A percentile compares a stretch with the other conserved stretches of the same genome.
These are phyloP conservation scores for Seriola aureovittata DNA, from an alignment of 2,113 vertebrate genomes.

Conservation along the genomic window DNA sequence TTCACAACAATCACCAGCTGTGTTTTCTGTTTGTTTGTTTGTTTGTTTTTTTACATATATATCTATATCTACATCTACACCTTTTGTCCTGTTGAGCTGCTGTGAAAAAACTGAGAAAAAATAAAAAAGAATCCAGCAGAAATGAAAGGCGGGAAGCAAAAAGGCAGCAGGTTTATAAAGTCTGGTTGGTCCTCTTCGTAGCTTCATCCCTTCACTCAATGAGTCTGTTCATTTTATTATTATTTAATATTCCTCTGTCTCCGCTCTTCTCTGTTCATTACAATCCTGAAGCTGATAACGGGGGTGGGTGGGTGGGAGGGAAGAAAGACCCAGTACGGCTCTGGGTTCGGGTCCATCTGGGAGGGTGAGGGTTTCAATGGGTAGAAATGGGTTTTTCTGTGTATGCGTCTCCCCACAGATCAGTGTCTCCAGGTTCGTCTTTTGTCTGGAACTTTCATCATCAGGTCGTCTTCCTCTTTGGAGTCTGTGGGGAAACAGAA, in stretches of 20 bases:
- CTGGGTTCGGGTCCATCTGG: constrained; percentile 46
- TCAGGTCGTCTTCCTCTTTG: constrained; percentile 75
- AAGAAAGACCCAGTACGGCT: constrained; percentile 59
- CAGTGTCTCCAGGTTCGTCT: constrained; percentile 79
- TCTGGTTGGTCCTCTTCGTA: constrained; percentile 39
- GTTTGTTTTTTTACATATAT: too few species aligned
- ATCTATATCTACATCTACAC: constrained; percentile 2
- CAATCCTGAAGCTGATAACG: constrained; percentile 77
- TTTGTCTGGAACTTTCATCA: constrained; percentile 79
- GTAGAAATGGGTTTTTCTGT: background rate
- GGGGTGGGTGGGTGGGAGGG: background rate
- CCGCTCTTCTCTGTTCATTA: constrained; percentile 52
- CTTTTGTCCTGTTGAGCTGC: constrained; percentile 15
- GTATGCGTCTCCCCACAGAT: constrained; percentile 25
- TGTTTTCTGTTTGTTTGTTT: background rate
- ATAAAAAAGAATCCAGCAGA: constrained; percentile 21
- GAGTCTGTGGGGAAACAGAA: constrained; percentile 52
- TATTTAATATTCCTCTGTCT: constrained; percentile 10
- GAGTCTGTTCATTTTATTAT: constrained; percentile 35
- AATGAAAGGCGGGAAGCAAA: constrained; percentile 9
- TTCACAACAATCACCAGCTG: background rate
- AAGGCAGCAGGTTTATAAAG: constrained; percentile 43
- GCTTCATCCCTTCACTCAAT: constrained; percentile 37
- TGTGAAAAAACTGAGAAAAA: background rate
- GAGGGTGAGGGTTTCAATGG: background rate